Evolutionary conservation across 2,888 invertebrate species (phyloP).

Genomic region (Drosophila paramelanica): DNA sequence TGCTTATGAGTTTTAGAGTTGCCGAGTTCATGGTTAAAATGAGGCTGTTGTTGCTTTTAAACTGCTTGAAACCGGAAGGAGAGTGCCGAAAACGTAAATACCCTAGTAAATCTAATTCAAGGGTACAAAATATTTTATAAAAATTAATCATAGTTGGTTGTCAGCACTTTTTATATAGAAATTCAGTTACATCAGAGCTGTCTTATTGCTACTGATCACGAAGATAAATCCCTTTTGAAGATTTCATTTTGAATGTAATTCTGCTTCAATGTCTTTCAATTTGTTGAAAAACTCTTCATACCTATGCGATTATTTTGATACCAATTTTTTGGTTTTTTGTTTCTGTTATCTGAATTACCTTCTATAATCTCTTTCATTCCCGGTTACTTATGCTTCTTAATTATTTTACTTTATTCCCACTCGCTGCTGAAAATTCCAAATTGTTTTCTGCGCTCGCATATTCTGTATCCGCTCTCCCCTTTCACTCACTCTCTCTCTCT

Average conservation of each 20-base stretch:
- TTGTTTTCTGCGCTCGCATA: background rate
- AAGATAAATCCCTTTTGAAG: too few species aligned
- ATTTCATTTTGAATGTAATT: too few species aligned
- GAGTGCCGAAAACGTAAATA: background rate
- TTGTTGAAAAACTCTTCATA: too few species aligned
- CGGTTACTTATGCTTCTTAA: slow-evolving; percentile 4
- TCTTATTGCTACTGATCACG: background rate
- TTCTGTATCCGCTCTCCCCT: background rate
- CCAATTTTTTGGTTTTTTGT: background rate
- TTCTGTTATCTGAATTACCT: background rate
- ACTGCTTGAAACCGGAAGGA: background rate
- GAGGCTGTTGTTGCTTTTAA: background rate
- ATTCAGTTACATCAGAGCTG: too few species aligned
- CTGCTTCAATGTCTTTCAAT: too few species aligned
- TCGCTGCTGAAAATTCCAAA: background rate
- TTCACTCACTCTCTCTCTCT: background rate
- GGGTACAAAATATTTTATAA: too few species aligned
- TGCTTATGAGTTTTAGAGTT: background rate
- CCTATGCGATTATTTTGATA: background rate
- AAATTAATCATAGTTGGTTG: too few species aligned
- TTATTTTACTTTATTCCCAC: slow-evolving; percentile 8
- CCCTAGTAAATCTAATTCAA: background rate
- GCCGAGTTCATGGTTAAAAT: slow-evolving; percentile 16
- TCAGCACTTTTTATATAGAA: too few species aligned
- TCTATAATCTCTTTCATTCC: background rate